A percentile compares a stretch with the other conserved stretches of the same genome.
Conservation (phyloP, 2,113 vertebrate genomes). For the Mus pahari region DNA sequence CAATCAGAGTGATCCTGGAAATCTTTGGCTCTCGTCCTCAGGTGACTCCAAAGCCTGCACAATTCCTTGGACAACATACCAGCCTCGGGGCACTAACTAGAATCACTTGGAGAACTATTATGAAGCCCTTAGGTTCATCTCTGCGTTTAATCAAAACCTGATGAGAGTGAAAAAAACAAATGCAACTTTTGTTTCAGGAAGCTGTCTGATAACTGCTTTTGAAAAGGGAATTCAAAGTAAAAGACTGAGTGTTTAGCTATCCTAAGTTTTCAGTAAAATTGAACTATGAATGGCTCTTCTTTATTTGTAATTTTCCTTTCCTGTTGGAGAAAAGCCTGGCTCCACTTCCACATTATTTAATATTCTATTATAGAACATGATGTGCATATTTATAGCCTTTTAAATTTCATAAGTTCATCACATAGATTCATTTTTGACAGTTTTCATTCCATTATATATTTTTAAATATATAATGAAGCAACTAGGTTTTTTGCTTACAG, state of each 20-base stretch:
- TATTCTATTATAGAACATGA: background rate
- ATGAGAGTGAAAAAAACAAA: background rate
- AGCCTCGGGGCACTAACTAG: background rate
- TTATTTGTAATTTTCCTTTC: background rate
- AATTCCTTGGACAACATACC: background rate
- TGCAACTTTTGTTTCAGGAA: background rate
- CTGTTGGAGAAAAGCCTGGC: background rate
- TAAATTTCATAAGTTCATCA: background rate
- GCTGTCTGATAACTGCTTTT: background rate
- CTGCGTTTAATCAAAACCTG: background rate
- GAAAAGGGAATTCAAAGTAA: background rate
- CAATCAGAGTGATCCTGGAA: background rate
- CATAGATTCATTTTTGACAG: background rate
- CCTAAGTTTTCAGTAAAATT: background rate
- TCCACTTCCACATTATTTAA: background rate
- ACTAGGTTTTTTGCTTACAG: background rate
- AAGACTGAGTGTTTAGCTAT: background rate
- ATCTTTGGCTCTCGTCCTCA: background rate
- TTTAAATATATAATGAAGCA: background rate
- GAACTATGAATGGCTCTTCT: background rate
- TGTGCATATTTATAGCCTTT: background rate
- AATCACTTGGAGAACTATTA: background rate
- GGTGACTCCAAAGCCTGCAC: background rate
- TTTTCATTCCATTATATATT: background rate
- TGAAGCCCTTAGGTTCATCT: background rate